Evolutionary conservation across 2,113 vertebrate genomes (phyloP).

Genomic region (Oxyruncus cristatus): DNA sequence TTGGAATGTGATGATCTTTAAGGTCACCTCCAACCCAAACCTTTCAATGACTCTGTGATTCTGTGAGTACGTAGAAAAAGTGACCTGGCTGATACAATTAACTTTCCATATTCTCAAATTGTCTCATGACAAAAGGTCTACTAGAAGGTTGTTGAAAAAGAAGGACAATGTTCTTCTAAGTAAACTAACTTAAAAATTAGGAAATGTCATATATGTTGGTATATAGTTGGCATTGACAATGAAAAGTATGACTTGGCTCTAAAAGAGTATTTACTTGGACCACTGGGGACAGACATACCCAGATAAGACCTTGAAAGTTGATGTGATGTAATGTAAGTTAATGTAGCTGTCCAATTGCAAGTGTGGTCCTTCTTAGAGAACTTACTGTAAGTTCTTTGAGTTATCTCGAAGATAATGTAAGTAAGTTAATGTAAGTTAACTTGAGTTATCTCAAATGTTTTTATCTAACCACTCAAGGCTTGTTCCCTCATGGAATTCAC

Average conservation of each 20-base stretch:
- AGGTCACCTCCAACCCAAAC: neutral
- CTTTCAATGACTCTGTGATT: neutral
- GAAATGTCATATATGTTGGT: neutral
- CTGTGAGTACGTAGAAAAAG: neutral
- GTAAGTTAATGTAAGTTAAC: too few species aligned
- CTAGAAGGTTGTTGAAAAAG: neutral
- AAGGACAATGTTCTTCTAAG: neutral
- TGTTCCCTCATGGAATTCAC: neutral
- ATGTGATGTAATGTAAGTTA: neutral
- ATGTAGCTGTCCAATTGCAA: neutral
- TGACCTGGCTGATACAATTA: neutral
- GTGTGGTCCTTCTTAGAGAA: neutral
- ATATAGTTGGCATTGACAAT: neutral
- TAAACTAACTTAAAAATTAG: neutral
- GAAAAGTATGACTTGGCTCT: neutral
- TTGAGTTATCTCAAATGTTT: neutral
- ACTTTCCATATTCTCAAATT: neutral
- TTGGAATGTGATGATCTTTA: neutral
- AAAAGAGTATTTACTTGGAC: neutral
- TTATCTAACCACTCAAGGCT: neutral
- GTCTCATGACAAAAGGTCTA: neutral
- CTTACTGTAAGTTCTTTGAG: too few species aligned
- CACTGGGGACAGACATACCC: neutral
- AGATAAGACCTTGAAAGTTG: neutral
- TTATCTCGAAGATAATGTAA: too few species aligned